Conservation (phyloP, 1,140 invertebrate species). For the Penaeus vannamei region DNA sequence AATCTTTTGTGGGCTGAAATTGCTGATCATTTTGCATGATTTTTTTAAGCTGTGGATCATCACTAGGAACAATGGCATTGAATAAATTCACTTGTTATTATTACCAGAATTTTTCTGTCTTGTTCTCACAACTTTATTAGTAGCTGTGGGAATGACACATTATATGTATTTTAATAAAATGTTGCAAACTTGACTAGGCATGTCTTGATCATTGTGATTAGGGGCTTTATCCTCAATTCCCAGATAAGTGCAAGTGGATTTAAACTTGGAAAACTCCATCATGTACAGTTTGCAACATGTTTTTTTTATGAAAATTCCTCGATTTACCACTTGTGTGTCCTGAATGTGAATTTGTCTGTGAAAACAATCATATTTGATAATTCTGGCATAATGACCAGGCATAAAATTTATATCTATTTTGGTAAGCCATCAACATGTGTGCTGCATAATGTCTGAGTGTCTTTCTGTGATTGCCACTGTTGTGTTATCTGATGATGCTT, state of each 20-base stretch:
- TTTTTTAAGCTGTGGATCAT: slow-evolving; percentile 27
- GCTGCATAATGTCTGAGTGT: slow-evolving; percentile 49
- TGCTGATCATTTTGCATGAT: slow-evolving; percentile 40
- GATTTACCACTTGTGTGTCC: slow-evolving; percentile 41
- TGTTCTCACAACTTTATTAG: not conserved
- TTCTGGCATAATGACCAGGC: slow-evolving; percentile 43
- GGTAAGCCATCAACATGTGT: slow-evolving; percentile 46
- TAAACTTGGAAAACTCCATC: slow-evolving; percentile 41
- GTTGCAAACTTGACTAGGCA: slow-evolving; percentile 27
- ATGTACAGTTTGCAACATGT: slow-evolving; percentile 44
- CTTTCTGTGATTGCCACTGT: slow-evolving; percentile 49
- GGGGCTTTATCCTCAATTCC: not conserved
- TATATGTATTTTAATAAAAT: slow-evolving; percentile 6
- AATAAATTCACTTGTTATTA: not conserved
- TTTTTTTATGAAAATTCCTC: slow-evolving; percentile 24
- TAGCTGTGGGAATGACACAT: not conserved
- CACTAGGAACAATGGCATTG: not conserved
- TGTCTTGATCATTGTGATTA: slow-evolving; percentile 23
- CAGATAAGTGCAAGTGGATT: slow-evolving; percentile 29
- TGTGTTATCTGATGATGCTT: slow-evolving; percentile 51
- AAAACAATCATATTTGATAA: slow-evolving; percentile 50
- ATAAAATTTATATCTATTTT: slow-evolving; percentile 48
- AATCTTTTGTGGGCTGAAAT: slow-evolving; percentile 33
- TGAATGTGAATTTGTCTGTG: slow-evolving; percentile 44
- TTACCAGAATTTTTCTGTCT: slow-evolving; percentile 13